Conservation (phyloP, 2,113 vertebrate species). For the Nymphicus hollandicus region DNA sequence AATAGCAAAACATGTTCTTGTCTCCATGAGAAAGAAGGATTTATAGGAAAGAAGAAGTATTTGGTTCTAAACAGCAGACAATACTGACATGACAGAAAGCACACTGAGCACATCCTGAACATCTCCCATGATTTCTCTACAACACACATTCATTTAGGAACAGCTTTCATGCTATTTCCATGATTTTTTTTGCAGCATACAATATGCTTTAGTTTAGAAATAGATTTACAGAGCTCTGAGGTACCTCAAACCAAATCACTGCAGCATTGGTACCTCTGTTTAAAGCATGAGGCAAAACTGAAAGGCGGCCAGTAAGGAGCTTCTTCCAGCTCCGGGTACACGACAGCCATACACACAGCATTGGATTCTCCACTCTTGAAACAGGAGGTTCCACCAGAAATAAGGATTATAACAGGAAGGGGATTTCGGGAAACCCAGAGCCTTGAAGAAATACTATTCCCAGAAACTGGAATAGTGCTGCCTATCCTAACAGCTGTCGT, state of each 20-base stretch:
- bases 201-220: not conserved
- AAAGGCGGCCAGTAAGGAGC: not conserved
- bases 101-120: not conserved
- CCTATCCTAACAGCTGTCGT: not conserved
- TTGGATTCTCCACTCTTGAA: not conserved
- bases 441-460: not conserved
- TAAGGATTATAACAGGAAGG: not conserved
- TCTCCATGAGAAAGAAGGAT: not conserved
- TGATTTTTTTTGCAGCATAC: accelerated
- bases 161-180: not conserved
- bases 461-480: not conserved
- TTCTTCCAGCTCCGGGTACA: not conserved
- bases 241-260: not conserved
- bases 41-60: not conserved
- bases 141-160: not conserved
- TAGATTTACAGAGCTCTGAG: not conserved
- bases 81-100: not conserved
- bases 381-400: not conserved
- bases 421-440: not conserved
- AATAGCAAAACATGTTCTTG: not conserved
- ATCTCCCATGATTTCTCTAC: not conserved
- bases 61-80: not conserved
- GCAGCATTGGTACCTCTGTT: not conserved
- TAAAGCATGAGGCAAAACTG: not conserved
- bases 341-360: accelerated